Base-by-base conservation (phyloP, 2,113 vertebrate species). In the Empidonax traillii region DNA sequence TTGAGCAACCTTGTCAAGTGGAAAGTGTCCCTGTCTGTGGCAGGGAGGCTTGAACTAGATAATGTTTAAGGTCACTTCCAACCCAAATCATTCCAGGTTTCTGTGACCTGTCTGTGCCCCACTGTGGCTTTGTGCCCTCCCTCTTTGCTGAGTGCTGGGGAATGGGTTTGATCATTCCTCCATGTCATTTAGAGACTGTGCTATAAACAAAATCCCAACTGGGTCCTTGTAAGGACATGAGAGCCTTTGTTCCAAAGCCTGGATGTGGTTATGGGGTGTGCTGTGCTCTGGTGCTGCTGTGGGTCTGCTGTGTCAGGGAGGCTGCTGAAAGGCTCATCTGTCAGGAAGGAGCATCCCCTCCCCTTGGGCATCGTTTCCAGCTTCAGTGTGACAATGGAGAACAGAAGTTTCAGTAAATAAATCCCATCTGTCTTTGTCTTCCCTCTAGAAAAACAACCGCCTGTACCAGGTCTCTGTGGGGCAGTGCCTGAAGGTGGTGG, bases 391-490 rank as follows among this genome's bases (percentile, higher is more conserved):
- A 12, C 39, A 28, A 20, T 3, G 27, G 63, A 68, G 71, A 56
- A n/a, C 30, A 52, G 49, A 49, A 68, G 20, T 41, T 61, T 5
- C 4, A 44, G 55, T 68, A 47, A 74, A 47, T 28, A 28, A 82
- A 65, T 61, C 24, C 85, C 71, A 4, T 61, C 58, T 87, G 52
- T 82, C 30, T 74, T 25, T 18, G 22, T 77, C 24, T 80, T 53
- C 55, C 63, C 91, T 91, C 4, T 58, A 99, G 99, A 99, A 98
- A 22, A 98, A 98, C 33, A 98, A 97, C 78, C 98, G 99, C 20
- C 98, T 99, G 37, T 99, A 99, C 97, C 99, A 99, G 97, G 99
- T 99, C 52, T 99, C 99, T 0, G 99, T 98, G 15, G 99, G 99
- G 41, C 99, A 99, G 97, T 99, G 99, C 97, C 98, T 99, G 92